phyloP scores from a whole-genome alignment of 2,797 vertebrate genomes.

The Xerus rutilus region DNA sequence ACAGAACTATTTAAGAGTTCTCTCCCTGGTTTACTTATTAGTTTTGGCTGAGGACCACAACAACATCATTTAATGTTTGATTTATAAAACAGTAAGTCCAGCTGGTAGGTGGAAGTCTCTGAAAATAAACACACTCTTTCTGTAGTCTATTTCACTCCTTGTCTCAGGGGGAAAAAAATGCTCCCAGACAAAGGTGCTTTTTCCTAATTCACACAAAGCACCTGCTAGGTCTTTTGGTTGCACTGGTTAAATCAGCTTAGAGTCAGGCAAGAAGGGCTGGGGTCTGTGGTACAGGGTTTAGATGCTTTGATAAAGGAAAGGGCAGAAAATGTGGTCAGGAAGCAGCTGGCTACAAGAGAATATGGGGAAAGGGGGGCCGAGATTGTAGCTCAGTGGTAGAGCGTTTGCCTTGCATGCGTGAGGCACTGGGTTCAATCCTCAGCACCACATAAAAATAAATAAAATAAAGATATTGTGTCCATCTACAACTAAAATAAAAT shows the following conservation, averaged over 20 bases:
- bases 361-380: not conserved
- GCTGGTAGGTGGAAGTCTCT: not conserved
- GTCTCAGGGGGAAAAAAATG: not conserved
- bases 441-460: too few species aligned
- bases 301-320: not conserved
- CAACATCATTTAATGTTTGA: not conserved
- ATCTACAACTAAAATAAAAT: too few species aligned
- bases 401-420: too few species aligned
- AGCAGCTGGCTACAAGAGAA: not conserved
- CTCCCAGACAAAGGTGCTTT: not conserved
- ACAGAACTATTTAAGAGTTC: not conserved
- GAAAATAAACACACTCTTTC: constrained; percentile 6
- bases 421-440: too few species aligned
- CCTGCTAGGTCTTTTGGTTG: not conserved
- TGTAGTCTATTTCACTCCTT: not conserved
- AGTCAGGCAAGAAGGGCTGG: not conserved
- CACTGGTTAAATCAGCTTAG: not conserved
- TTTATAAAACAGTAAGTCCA: constrained; percentile 23
- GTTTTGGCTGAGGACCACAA: constrained; percentile 28
- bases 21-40: not conserved
- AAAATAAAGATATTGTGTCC: too few species aligned
- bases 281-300: not conserved
- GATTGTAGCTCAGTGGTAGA: too few species aligned
- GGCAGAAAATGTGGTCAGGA: not conserved
- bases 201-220: not conserved